Base-by-base conservation (phyloP, 1,140 invertebrate species). In the Heliothis subflexa region DNA sequence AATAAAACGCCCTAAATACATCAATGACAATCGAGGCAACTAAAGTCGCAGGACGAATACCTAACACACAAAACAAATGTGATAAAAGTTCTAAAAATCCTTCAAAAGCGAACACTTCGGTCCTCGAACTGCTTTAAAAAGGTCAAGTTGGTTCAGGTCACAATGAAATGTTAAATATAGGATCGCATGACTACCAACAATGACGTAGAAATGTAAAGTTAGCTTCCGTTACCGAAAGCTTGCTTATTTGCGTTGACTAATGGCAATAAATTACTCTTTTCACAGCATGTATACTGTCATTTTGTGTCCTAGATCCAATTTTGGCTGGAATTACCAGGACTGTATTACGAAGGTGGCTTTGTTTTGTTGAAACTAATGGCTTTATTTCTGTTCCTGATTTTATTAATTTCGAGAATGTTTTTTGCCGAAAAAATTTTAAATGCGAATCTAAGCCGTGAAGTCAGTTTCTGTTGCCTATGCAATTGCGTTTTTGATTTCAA, bases 111-210 rank as follows among this genome's bases (percentile, higher is more conserved):
- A 68, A 77, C 52, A 71, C 49, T 13, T 13, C 11, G 62, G 78
- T 80, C 78, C 61, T 77, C 73, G 71, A 80, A 74, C 45, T 73
- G 40, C 55, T 62, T 40, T 28, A 40, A 49, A 81, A 83, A 87
- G 84, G 83, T 85, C 83, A 79, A 82, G 77, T 83, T 83, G 81
- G 81, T 77, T 78, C 81, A 71, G 85, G 85, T 83, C 85, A 89
- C 85, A 88, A 88, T 85, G 80, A 86, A 90, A 88, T 85, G 88
- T 90, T 92, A 92, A 91, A 86, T 89, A 88, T 86, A 86, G 81
- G 79, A 91, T 92, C 86, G 91, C 91, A 88, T 92, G 91, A 88
- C 87, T 84, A 68, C 74, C 21, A 25, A 16, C 77, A 81, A 79
- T 85, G 83, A 86, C 85, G 86, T 88, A 83, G 83, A 71, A 85